Base-by-base conservation (phyloP, 2,797 vertebrate species). In the Coregonus sp. region DNA sequence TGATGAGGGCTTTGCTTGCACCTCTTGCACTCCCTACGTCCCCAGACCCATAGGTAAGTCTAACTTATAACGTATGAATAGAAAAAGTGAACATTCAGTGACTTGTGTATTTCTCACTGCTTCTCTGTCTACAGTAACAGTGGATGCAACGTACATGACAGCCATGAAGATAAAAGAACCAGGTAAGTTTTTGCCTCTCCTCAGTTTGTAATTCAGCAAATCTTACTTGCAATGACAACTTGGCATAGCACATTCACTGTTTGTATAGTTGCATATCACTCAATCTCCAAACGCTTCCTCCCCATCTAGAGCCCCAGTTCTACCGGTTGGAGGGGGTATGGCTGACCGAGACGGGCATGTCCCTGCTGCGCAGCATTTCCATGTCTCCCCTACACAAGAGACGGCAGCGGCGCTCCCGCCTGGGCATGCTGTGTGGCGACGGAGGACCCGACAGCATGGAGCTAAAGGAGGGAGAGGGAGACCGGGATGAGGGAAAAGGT, bases 261-360 rank as follows among this genome's bases (percentile, higher is more conserved):
- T 7, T 69, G 33, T 69, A 11, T 67, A 16, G 6, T 4, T 18
- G 85, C 94, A 97, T 85, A 98, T 6, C 6, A 7, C 0, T 20
- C 6, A 51, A 6, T 37, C 37, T 29, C 12, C 29, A 35, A 33
- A 20, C 25, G 1, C 72, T 84, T 70, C 74, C 56, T 78, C 31
- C 40, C 90, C 80, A 73, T 73, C 51, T 92, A 99, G 98, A 99
- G 82, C 97, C 97, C 0, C 98, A 99, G 88, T 98, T 98, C 90
- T 99, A 98, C 89, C 95, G 97, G 33, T 94, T 99, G 0, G 98
- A 99, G 87, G 98, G 97, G 0, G 98, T 99, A 73, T 99, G 98
- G 98, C 93, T 99, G 87, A 99, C 98, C 0, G 98, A 99, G 90
- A 94, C 96, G 0, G 98, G 98, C 9, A 99, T 99, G 98, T 96